phyloP scores from a whole-genome alignment of 2,797 vertebrate genomes.

The Telmatherina bonti region DNA sequence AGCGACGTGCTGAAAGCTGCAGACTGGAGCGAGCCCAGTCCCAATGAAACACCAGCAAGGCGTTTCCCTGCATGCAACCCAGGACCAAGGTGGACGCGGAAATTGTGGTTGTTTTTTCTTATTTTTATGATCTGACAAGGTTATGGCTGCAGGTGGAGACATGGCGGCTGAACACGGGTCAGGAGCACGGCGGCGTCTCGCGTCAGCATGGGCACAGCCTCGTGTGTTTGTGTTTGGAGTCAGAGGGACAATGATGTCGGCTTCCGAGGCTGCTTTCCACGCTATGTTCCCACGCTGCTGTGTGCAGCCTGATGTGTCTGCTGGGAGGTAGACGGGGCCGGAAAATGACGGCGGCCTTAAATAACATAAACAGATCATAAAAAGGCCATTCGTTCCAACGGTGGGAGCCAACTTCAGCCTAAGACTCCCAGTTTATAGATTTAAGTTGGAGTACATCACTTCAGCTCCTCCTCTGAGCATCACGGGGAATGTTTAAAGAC shows the following conservation, averaged over 20 bases:
- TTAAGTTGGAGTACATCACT: conserved; percentile 28
- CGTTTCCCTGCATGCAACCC: conserved; percentile 44
- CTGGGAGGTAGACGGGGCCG: conserved; percentile 25
- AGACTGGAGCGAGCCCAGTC: conserved; percentile 1
- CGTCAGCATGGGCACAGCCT: background rate
- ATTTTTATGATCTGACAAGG: conserved; percentile 76
- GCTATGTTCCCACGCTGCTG: conserved; percentile 61
- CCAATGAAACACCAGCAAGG: conserved; percentile 26
- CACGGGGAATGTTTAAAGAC: conserved; percentile 14
- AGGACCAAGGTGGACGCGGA: conserved; percentile 44
- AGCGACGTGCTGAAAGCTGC: conserved; percentile 45
- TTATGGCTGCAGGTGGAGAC: conserved; percentile 77
- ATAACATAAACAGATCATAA: conserved; percentile 77
- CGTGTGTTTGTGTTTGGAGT: conserved; percentile 3
- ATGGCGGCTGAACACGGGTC: conserved; percentile 39
- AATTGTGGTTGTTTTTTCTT: conserved; percentile 56
- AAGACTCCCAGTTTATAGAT: conserved; percentile 49
- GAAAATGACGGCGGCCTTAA: conserved; percentile 64
- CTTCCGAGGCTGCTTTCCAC: conserved; percentile 26
- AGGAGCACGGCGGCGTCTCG: conserved; percentile 13
- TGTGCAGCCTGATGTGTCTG: conserved; percentile 41
- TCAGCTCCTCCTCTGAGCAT: conserved; percentile 35
- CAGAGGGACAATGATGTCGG: conserved; percentile 4
- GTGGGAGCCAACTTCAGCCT: conserved; percentile 56
- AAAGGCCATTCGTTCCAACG: conserved; percentile 66